Base-by-base conservation (phyloP, 1,140 invertebrate genomes). In the Platorchestia sp. region DNA sequence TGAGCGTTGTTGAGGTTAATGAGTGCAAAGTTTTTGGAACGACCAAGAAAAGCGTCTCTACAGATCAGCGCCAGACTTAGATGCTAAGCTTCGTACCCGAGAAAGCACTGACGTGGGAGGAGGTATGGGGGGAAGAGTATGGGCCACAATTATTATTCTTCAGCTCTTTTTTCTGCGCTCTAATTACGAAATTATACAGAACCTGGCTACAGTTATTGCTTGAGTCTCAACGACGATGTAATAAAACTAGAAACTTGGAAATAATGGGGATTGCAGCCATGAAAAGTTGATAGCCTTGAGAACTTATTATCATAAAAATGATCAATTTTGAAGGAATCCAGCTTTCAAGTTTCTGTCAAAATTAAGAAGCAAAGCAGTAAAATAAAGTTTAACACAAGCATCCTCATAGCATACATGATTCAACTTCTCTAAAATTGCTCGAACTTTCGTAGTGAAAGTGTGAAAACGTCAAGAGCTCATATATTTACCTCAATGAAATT, bases 1-100 rank as follows among this genome's bases (percentile, higher is more conserved):
- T 89, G 5, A 7, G 87, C 43, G 87, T 89, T 89, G 41, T 44
- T 89, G 43, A 89, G 87, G n/a, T 89, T 89, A 89, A 89, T 89
- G 87, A 41, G 87, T 42, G n/a, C 14, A 43, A 89, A 89, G 41
- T 89, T 44, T 89, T 89, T 89, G 87, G 43, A 89, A 89, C 87
- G 87, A 89, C 43, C 87, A 27, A 89, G 87, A 89, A 89, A 42
- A 89, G 87, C 87, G 41, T 41, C 87, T 89, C 41, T 0, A 41
- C 87, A 89, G 87, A 89, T 89, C 87, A 89, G n/a, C 41, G 42
- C n/a, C 41, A 42, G n/a, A 41, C 87, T 89, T 89, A 42, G 41
- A 89, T 89, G 7, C n/a, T 44, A 42, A 86, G 87, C 87, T 75
- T 10, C 10, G 59, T 75, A 75, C 10, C 59, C 59, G 3, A 75